Evolutionary conservation across 2,888 invertebrate species (phyloP).

Genomic region (Idaea aversata): DNA sequence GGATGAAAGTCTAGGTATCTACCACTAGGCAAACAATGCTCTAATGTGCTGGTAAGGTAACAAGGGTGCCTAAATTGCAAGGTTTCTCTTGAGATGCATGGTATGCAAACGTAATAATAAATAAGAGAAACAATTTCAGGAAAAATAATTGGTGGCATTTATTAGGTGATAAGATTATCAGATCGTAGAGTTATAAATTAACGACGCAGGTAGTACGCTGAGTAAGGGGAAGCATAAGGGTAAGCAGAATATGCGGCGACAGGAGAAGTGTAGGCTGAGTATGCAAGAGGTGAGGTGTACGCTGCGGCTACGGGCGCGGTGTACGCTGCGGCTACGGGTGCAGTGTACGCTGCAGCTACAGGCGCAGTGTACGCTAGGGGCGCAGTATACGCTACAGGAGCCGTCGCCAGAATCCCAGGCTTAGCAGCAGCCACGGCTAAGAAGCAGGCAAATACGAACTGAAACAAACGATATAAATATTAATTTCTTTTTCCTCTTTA

Average conservation of each 20-base stretch:
- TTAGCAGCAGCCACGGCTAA: slow-evolving; percentile 58
- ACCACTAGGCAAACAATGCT: too few species aligned
- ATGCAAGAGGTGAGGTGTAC: slow-evolving; percentile 44
- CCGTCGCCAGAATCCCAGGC: slow-evolving; percentile 40
- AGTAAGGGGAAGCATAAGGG: slow-evolving; percentile 44
- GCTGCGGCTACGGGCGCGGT: slow-evolving; percentile 39
- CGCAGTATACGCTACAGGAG: slow-evolving; percentile 40
- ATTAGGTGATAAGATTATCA: neutral
- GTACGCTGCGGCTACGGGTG: slow-evolving; percentile 33
- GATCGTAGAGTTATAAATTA: slow-evolving; percentile 16
- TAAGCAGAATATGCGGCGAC: slow-evolving; percentile 44
- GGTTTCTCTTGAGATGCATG: too few species aligned
- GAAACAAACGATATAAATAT: slow-evolving; percentile 21
- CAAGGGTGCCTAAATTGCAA: too few species aligned
- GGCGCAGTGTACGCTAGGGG: slow-evolving; percentile 28
- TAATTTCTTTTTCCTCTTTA: neutral
- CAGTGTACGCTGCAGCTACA: slow-evolving; percentile 40
- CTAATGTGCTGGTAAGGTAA: too few species aligned
- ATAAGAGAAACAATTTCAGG: neutral
- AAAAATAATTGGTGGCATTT: neutral
- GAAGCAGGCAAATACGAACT: slow-evolving; percentile 60
- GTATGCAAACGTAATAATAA: neutral
- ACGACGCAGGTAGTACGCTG: slow-evolving; percentile 41
- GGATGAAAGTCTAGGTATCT: too few species aligned
- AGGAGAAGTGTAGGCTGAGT: slow-evolving; percentile 39